phyloP scores from a whole-genome alignment of 2,113 vertebrate species.

The Manacus vitellinus region DNA sequence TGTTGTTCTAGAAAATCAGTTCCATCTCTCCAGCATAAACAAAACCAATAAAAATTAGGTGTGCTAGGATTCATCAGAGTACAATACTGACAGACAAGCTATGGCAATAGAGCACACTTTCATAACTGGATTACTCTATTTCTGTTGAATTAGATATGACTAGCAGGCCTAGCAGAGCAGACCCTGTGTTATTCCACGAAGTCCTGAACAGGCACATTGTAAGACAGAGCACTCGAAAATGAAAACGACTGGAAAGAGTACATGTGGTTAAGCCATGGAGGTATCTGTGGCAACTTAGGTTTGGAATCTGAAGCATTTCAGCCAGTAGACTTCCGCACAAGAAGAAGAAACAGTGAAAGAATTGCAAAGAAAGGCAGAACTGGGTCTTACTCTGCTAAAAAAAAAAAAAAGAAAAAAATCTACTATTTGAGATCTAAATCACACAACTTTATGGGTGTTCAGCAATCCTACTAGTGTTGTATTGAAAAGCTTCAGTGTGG shows the following conservation, averaged over 20 bases:
- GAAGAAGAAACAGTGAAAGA: background rate
- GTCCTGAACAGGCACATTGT: background rate
- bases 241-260: background rate
- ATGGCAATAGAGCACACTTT: background rate
- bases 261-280: background rate
- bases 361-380: background rate
- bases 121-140: background rate
- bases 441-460: background rate
- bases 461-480: background rate
- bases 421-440: background rate
- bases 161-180: background rate
- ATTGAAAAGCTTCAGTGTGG: background rate
- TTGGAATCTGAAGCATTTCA: background rate
- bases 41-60: background rate
- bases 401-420: background rate
- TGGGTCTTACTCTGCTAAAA: background rate
- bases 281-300: background rate
- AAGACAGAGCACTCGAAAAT: background rate
- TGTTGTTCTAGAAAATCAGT: background rate
- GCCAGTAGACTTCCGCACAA: background rate
- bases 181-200: background rate
- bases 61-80: background rate
- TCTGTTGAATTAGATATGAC: background rate
- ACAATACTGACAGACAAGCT: background rate
- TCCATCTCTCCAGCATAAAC: background rate